Evolutionary conservation across 2,113 vertebrate genomes (phyloP), one percentile per base, ranked within the genome.

Genomic region (Rhinopomastus cyanomelas): DNA sequence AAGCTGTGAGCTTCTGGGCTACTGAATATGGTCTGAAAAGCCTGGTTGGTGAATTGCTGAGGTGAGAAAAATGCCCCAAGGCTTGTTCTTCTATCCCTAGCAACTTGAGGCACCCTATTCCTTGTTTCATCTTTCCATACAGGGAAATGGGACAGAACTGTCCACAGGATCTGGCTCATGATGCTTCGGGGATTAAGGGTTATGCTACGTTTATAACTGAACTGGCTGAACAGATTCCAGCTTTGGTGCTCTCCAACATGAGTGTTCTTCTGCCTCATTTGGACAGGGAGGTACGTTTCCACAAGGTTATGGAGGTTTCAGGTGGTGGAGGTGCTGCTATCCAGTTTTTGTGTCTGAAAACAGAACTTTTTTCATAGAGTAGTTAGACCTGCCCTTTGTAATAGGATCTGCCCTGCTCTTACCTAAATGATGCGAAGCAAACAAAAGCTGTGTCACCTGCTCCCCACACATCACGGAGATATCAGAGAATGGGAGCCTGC

Each of bases 111-210:
- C 52, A 77, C 36, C 37, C 26, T 88, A 69, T 94, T 92, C 64
- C 34, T 96, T 65, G 15, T 76, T 72, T 82, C 7, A 4, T 88
- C 36, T 90, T 68, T 78, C 46, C 71, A 14, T 77, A 34, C 93
- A 99, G 99, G 95, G 98, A 99, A 96, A 99, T 99, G 11, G 98
- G 99, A 68, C 99, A 98, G 92, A 99, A 98, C 94, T 98, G 98
- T 78, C 98, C 96, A 6, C 98, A 98, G 87, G 98, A 99, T 87
- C 97, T 98, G 81, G 95, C 97, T 61, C 98, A 97, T 92, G 98
- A 99, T 53, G 91, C 97, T 9, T 97, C 98, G 1, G 98, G 98
- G 23, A 95, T 98, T 36, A 99, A 98, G 85, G 97, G 98, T 69
- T 98, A 98, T 84, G 97, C 98, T 25, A 75, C 94, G 34, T 99